phyloP scores from a whole-genome alignment of 2,888 invertebrate species.

The Drosophila histrio region DNA sequence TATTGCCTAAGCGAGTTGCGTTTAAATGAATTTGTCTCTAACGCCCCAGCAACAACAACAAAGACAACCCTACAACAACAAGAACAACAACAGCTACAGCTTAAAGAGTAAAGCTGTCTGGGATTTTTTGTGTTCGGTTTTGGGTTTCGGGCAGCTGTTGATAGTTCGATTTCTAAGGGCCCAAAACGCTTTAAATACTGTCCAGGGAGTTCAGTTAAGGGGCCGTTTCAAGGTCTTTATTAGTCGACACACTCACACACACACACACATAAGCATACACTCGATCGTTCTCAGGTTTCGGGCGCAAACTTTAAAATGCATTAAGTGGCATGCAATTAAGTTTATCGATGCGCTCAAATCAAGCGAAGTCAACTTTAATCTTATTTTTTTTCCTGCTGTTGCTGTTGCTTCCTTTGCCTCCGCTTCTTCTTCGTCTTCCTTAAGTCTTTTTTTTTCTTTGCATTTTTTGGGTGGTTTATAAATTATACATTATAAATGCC shows the following conservation, averaged over 20 bases:
- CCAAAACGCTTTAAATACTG: not conserved
- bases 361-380: constrained; percentile 65
- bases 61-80: not conserved
- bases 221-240: constrained; percentile 71
- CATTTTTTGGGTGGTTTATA: constrained; percentile 36
- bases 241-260: constrained; percentile 39
- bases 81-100: not conserved
- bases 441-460: not conserved
- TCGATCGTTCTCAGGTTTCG: constrained; percentile 55
- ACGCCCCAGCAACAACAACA: constrained; percentile 57
- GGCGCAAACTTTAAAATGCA: constrained; percentile 75
- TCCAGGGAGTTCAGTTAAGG: constrained; percentile 9
- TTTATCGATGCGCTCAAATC: constrained; percentile 76
- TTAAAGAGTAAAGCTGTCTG: constrained; percentile 3
- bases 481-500: constrained; percentile 72
- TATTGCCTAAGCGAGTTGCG: constrained; percentile 67
- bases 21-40: constrained; percentile 80
- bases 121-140: constrained; percentile 5
- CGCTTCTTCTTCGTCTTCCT: not conserved
- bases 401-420: not conserved
- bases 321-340: constrained; percentile 79
- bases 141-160: constrained; percentile 64
- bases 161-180: constrained; percentile 79
- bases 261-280: not conserved
- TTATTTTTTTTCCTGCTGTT: constrained; percentile 33